Conservation (phyloP, 23 tunicate species). For the Styela clava region DNA sequence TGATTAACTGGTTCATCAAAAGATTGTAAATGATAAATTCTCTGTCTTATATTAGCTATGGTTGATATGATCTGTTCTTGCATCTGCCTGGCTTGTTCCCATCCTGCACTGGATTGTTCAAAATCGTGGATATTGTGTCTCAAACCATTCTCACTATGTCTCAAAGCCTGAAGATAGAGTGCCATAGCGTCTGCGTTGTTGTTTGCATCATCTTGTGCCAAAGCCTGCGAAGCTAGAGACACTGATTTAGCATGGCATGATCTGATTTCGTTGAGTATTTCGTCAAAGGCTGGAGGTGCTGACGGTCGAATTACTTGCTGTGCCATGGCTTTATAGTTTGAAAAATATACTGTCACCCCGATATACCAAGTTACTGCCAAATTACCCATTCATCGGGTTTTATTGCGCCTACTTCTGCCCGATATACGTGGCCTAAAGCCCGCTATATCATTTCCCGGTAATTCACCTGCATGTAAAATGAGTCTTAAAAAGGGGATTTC, state of each 20-base stretch:
- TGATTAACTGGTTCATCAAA: neutral
- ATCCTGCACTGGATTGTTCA: neutral
- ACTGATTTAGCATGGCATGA: constrained; percentile 34
- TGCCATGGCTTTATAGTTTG: too few species aligned
- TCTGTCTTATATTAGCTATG: constrained; percentile 11
- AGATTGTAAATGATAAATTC: constrained; percentile 38
- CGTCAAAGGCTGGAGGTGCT: neutral
- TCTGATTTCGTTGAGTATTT: constrained; percentile 12
- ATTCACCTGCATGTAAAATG: neutral
- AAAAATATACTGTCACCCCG: too few species aligned
- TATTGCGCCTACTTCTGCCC: too few species aligned
- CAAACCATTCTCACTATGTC: constrained; percentile 44
- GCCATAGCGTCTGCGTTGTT: constrained; percentile 24
- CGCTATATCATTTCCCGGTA: too few species aligned
- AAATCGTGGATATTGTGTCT: neutral
- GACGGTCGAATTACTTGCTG: neutral
- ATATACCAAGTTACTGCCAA: too few species aligned
- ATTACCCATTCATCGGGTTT: too few species aligned
- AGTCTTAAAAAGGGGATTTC: neutral
- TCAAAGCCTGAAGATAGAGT: constrained; percentile 48
- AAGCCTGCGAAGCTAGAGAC: constrained; percentile 38
- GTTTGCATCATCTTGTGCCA: constrained; percentile 38
- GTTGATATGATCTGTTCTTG: constrained; percentile 31
- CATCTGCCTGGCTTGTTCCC: constrained; percentile 29
- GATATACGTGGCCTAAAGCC: too few species aligned